phyloP scores from a whole-genome alignment of 2,797 vertebrate genomes.

The Poecilia picta region DNA sequence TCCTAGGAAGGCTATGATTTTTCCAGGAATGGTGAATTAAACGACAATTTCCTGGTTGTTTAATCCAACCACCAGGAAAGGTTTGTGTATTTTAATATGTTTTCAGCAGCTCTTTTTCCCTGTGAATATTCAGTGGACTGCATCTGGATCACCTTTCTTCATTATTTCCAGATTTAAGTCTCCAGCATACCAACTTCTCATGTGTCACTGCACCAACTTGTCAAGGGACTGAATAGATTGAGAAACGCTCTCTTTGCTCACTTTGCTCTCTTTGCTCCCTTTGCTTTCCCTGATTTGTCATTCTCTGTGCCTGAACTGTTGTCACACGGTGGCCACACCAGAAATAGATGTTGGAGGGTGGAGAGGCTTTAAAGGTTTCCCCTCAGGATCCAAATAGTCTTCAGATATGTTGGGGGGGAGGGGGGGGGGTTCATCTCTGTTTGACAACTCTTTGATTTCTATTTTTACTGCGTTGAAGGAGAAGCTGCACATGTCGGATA shows the following conservation, averaged over 20 bases:
- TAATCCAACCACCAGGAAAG: no score
- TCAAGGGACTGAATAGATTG: slow-evolving; percentile 21
- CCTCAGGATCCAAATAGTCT: slow-evolving; percentile 42
- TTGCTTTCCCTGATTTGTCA: slow-evolving; percentile 14
- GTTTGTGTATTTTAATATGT: background rate
- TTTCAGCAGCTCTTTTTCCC: background rate
- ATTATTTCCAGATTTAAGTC: slow-evolving; percentile 11
- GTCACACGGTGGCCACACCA: slow-evolving; percentile 25
- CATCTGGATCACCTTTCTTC: slow-evolving; percentile 11
- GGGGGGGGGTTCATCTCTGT: slow-evolving; percentile 8
- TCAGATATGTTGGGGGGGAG: slow-evolving; percentile 16
- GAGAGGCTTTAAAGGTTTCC: slow-evolving; percentile 40
- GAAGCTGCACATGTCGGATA: slow-evolving; percentile 33
- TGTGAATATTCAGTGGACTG: slow-evolving; percentile 16
- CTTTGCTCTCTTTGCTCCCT: slow-evolving; percentile 16
- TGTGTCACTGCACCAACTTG: slow-evolving; percentile 17
- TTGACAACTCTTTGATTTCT: slow-evolving; percentile 45
- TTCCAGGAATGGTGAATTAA: no score
- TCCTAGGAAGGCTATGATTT: no score
- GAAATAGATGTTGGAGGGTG: slow-evolving; percentile 3
- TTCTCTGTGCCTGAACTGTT: slow-evolving; percentile 17
- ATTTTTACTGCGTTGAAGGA: slow-evolving; percentile 46
- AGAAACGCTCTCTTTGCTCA: slow-evolving; percentile 32
- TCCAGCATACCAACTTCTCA: slow-evolving; percentile 25
- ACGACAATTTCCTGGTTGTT: no score